Evolutionary conservation across 2,113 vertebrate genomes (phyloP).

Genomic region (Peucedramus taeniatus): DNA sequence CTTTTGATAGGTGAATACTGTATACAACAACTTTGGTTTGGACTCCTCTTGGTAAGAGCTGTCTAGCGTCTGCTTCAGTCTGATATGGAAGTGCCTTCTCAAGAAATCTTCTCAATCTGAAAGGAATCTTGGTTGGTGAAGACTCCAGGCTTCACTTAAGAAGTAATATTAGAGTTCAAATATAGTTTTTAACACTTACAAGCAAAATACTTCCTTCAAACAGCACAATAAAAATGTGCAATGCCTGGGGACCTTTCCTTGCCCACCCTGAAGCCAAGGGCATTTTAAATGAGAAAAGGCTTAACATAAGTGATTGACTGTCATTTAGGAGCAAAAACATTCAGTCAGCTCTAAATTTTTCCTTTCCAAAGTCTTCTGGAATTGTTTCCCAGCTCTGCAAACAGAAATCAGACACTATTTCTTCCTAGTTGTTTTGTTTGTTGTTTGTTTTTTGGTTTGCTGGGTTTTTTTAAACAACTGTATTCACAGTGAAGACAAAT

Average conservation of each 20-base stretch:
- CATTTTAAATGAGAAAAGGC: neutral
- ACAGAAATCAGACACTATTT: neutral
- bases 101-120: neutral
- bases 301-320: neutral
- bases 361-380: neutral
- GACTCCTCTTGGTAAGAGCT: neutral
- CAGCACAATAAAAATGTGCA: neutral
- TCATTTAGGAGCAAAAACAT: neutral
- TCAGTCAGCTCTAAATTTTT: neutral
- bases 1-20: neutral
- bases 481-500: neutral
- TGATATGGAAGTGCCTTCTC: neutral
- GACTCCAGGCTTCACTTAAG: neutral
- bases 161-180: neutral
- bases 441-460: neutral
- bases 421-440: neutral
- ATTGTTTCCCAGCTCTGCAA: neutral
- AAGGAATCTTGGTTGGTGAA: neutral
- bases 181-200: neutral
- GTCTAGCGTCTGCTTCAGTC: neutral
- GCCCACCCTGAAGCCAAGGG: neutral
- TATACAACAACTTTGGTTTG: neutral
- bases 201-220: neutral
- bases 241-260: neutral
- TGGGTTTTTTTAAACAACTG: neutral